These are phyloP conservation scores for Caracal caracal DNA, from an alignment of 2,113 vertebrate genomes.

Conservation along the genomic window DNA sequence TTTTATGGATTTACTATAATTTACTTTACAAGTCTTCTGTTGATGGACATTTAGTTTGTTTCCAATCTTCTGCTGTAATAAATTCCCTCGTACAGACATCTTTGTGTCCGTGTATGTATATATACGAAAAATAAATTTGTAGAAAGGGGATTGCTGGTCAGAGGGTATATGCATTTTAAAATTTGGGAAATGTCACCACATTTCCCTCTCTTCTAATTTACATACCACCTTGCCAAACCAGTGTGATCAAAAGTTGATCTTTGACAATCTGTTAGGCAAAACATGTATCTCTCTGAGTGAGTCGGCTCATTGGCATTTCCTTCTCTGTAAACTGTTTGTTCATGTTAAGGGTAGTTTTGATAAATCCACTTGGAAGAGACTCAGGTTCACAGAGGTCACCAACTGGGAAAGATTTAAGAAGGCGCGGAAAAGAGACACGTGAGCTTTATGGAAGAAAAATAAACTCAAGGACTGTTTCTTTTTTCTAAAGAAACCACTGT, in stretches of 20 bases:
- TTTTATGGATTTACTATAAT: background rate
- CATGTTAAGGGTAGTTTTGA: constrained; percentile 16
- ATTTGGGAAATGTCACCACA: constrained; percentile 2
- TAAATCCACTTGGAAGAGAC: constrained; percentile 31
- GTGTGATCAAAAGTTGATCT: constrained; percentile 49
- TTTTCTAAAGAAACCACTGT: constrained; percentile 32
- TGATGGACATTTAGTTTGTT: constrained; percentile 38
- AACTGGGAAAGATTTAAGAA: background rate
- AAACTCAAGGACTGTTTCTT: background rate
- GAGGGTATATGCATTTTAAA: constrained; percentile 52
- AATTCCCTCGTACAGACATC: background rate
- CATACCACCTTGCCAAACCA: constrained; percentile 42
- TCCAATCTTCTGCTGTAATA: background rate
- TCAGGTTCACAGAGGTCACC: constrained; percentile 62
- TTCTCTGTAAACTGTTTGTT: constrained; percentile 34
- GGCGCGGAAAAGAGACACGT: constrained; percentile 10
- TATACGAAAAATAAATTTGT: constrained; percentile 4
- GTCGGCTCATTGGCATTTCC: background rate
- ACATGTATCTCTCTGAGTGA: constrained; percentile 13
- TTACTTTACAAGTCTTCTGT: constrained; percentile 19
- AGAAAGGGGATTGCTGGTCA: constrained; percentile 48
- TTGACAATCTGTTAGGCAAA: constrained; percentile 69
- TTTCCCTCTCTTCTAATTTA: constrained; percentile 26
- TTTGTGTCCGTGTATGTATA: background rate
- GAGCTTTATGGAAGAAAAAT: background rate